Evolutionary conservation across 2,888 invertebrate genomes (phyloP).

Genomic region (Eupithecia dodoneata): DNA sequence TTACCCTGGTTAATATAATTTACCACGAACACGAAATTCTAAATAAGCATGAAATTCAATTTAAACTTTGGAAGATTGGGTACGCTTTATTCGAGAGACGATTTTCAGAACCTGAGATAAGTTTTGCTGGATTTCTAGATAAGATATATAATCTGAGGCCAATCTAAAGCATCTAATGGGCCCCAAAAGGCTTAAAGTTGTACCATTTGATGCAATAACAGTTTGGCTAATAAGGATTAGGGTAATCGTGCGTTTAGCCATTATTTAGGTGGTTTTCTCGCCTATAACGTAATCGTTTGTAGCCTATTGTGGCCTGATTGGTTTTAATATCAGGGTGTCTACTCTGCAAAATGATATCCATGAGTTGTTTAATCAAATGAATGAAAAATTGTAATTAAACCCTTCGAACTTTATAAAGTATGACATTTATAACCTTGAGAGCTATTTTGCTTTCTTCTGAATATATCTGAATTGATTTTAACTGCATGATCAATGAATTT

Average conservation of each 20-base stretch:
- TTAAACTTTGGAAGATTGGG: constrained; percentile 8
- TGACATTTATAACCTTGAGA: background rate
- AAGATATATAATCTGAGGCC: background rate
- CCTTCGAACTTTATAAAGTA: background rate
- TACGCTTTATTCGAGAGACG: background rate
- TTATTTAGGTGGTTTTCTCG: constrained; percentile 15
- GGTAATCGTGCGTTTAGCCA: constrained; percentile 12
- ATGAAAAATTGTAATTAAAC: background rate
- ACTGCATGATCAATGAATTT: background rate
- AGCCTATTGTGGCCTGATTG: background rate
- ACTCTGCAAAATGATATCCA: background rate
- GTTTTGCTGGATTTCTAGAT: background rate
- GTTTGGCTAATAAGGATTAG: constrained; percentile 29
- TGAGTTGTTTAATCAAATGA: background rate
- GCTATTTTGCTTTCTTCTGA: background rate
- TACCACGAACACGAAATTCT: background rate
- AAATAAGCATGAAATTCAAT: constrained; percentile 14
- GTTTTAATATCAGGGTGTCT: background rate
- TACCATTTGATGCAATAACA: constrained; percentile 28
- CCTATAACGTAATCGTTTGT: constrained; percentile 3
- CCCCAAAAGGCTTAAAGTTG: constrained; percentile 22
- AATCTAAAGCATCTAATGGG: constrained; percentile 17
- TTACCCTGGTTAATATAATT: constrained; percentile 5
- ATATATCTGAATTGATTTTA: background rate
- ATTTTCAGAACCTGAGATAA: background rate